A percentile compares a stretch with the other conserved stretches of the same genome.
These are phyloP conservation scores for Ladona fulva DNA, from an alignment of 1,140 invertebrate genomes.

Conservation along the genomic window DNA sequence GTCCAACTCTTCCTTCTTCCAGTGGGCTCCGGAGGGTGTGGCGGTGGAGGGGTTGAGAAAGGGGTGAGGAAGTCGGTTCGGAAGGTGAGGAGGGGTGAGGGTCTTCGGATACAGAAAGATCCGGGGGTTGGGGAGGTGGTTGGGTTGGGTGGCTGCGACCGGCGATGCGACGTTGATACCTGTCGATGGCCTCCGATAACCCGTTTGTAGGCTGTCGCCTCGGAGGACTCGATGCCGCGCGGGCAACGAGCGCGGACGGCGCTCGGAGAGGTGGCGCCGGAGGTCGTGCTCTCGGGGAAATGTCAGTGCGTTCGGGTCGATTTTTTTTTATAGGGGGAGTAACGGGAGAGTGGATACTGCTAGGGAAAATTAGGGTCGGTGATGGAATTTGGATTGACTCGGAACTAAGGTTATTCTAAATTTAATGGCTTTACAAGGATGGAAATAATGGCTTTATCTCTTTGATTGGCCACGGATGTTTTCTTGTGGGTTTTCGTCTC, in stretches of 20 bases:
- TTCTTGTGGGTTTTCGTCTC: no score
- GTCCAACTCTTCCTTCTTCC: background rate
- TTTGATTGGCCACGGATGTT: no score
- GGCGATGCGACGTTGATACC: background rate
- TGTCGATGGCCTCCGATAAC: slow-evolving; percentile 2
- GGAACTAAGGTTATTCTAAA: background rate
- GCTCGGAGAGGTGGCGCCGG: background rate
- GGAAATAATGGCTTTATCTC: no score
- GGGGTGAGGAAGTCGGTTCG: background rate
- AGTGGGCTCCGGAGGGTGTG: background rate
- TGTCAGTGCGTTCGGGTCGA: background rate
- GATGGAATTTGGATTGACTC: background rate
- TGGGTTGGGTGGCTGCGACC: background rate
- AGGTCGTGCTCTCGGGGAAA: background rate
- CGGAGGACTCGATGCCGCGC: background rate
- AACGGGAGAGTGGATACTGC: background rate
- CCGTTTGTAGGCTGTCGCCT: background rate
- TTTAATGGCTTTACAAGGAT: no score
- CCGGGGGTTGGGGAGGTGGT: background rate
- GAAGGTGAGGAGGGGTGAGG: background rate
- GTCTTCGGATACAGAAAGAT: background rate
- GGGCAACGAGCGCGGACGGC: background rate
- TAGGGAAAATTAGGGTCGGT: background rate
- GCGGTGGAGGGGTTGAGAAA: background rate
- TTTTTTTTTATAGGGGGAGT: background rate